Percentiles rank a stretch among this genome's conserved stretches.
Evolutionary conservation across 2,797 vertebrate genomes (phyloP).

Genomic region (Cercopithecus mitis): DNA sequence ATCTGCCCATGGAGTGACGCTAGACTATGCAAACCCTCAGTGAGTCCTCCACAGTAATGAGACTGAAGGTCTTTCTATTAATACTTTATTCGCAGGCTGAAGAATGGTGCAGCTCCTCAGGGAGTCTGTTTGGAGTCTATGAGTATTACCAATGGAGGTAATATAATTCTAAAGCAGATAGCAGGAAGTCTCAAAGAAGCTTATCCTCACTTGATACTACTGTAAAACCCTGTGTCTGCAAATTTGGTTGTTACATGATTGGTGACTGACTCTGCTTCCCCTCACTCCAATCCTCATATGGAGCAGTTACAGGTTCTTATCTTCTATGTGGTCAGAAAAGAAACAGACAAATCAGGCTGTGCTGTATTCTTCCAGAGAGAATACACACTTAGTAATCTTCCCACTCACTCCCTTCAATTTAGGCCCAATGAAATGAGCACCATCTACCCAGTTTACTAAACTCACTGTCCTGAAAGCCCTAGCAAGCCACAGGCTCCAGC

Average conservation of each 20-base stretch:
- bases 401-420: background rate
- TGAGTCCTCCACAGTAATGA: background rate
- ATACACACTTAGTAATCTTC: background rate
- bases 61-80: background rate
- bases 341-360: background rate
- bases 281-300: background rate
- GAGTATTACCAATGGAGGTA: background rate
- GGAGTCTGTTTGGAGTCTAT: background rate
- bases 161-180: background rate
- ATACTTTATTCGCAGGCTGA: background rate
- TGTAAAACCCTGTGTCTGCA: background rate
- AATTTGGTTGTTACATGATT: background rate
- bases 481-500: background rate
- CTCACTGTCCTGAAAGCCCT: background rate
- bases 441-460: background rate
- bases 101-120: background rate
- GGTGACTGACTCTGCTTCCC: background rate
- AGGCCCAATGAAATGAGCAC: background rate
- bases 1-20: background rate
- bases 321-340: background rate
- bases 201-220: background rate
- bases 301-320: background rate
- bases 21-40: background rate
- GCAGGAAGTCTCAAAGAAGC: background rate
- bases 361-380: background rate